Base-by-base conservation (phyloP, 1,140 invertebrate species). In the Maconellicoccus hirsutus region DNA sequence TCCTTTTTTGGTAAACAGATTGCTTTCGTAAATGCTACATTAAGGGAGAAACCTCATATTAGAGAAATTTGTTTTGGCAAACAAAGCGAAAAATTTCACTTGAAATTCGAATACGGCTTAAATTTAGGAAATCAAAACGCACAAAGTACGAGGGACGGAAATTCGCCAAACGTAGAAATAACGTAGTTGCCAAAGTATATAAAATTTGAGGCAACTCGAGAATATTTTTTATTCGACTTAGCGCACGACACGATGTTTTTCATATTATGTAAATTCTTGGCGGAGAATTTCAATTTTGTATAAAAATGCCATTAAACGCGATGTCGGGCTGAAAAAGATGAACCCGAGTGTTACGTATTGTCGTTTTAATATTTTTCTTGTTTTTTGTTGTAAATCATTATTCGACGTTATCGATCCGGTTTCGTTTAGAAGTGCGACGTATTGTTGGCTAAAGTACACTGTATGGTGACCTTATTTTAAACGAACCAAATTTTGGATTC, bases 241-340 rank as follows among this genome's bases (percentile, higher is more conserved):
- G 42, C 42, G 16, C 42, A 16, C 42, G 42, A 52, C 42, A 19
- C 42, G 42, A 52, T 52, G 42, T 52, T 52, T 52, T 52, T 52
- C 42, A 52, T 52, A 52, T 52, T 52, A 52, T 52, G 42, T 52
- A 52, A 52, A 52, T 52, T 52, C 42, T 52, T 52, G 42, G 42
- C 12, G 12, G 42, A 52, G 42, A 52, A 52, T 52, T 52, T 52
- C 42, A 52, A 52, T 52, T 52, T 52, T 52, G 42, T 52, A 52
- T 52, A 52, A 52, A 52, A 52, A 52, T 52, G 42, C 42, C 42
- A 52, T 52, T 52, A 52, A 52, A 52, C 42, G 42, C 42, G 42
- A 52, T 52, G n/a, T 16, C 10, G 42, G 6, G 42, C 12, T 52
- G 42, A 52, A 52, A 52, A 16, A 52, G 42, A 52, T 52, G 42